Evolutionary conservation across 2,888 invertebrate genomes (phyloP), one percentile per base, ranked within the genome.

Genomic region (Coleophora deauratella): DNA sequence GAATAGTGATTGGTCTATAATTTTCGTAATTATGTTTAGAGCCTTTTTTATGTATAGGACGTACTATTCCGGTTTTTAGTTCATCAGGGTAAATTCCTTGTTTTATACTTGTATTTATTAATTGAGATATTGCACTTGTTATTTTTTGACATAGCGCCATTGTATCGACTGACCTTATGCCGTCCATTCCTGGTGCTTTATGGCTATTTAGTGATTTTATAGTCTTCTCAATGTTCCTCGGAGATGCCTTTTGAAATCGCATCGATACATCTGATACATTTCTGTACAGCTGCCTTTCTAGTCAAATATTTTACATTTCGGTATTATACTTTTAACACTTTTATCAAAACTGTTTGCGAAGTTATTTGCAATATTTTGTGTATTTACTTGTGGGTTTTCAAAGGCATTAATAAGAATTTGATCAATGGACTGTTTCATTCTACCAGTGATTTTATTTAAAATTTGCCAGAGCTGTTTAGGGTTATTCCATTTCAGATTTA

Each of bases 111-210:
- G 4, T 14, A 14, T 50, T 49, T 8, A 50, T 50, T 7, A 52
- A 27, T 1, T 46, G 38, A 1, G 45, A 35, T 9, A 47, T 42
- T 2, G 12, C 37, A 3, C 10, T 9, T 2, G 37, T 9, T 13
- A 49, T 49, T 9, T 39, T 35, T 9, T 21, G 10, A 6, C 28
- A 14, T 9, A 46, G 3, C 3, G 9, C 21, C 42, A 46, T 45
- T 30, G 43, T 11, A 21, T 50, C 44, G 7, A 37, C 13, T 9
- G 43, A 36, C 37, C 49, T 38, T 13, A 52, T 44, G 1, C 27
- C 10, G 21, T 52, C 52, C 12, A 37, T 15, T 3, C 51, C 53
- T 7, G 49, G 45, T 1, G 48, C 44, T 45, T 53, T 52, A 6
- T 38, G 37, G 2, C 2, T 32, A 2, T 36, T 35, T 21, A 36